These are phyloP conservation scores for Phalloptychus januarius DNA, from an alignment of 2,797 vertebrate genomes.

Conservation along the genomic window DNA sequence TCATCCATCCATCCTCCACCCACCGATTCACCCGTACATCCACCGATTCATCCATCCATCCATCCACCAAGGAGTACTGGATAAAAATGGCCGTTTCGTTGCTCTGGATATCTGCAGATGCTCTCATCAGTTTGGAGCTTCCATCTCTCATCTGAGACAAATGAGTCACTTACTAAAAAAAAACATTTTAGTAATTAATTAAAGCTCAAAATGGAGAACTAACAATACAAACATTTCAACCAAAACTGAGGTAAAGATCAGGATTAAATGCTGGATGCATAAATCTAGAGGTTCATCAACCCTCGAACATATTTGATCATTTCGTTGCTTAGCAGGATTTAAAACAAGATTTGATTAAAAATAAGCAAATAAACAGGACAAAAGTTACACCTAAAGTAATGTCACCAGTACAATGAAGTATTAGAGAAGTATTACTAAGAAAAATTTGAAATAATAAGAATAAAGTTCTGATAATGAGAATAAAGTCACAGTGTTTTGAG, in stretches of 20 bases:
- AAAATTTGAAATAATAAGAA: not conserved
- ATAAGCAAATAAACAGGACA: not conserved
- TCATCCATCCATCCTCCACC: not conserved
- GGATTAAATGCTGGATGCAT: not conserved
- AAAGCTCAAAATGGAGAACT: not conserved
- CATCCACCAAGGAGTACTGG: not conserved
- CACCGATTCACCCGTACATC: no score
- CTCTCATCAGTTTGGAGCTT: not conserved
- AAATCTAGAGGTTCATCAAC: not conserved
- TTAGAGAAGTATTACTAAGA: not conserved
- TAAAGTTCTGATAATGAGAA: no score
- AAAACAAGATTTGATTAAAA: not conserved
- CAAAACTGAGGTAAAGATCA: not conserved
- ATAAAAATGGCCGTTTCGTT: not conserved
- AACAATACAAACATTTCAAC: not conserved
- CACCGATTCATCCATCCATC: not conserved
- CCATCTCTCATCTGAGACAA: not conserved
- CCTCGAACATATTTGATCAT: not conserved
- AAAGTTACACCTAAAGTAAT: not conserved
- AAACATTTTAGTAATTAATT: not conserved
- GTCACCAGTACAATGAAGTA: not conserved
- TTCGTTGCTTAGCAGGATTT: not conserved
- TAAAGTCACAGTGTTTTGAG: no score
- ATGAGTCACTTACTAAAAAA: not conserved
- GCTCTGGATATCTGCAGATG: not conserved